Evolutionary conservation across 2,888 invertebrate genomes (phyloP).

Genomic region (Lasioglossum zephyrum): DNA sequence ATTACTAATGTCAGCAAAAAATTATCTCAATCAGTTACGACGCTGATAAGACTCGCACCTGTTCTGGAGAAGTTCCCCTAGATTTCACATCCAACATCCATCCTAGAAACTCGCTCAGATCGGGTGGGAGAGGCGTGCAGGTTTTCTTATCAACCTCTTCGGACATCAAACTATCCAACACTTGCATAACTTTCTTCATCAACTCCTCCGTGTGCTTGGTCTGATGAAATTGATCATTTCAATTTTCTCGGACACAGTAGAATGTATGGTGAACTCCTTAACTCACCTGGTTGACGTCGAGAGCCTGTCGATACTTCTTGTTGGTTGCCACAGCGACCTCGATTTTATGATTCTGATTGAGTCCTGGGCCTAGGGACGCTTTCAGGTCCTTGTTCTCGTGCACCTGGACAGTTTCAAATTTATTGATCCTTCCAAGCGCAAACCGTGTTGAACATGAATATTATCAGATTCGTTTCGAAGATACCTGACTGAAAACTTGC

Average conservation of each 20-base stretch:
- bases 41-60: constrained; percentile 39
- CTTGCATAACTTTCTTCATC: constrained; percentile 72
- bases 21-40: not conserved
- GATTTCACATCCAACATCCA: constrained; percentile 71
- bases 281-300: constrained; percentile 67
- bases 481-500: constrained; percentile 76
- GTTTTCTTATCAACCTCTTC: constrained; percentile 76
- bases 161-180: constrained; percentile 71
- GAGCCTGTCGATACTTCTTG: constrained; percentile 62
- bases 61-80: not conserved
- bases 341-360: constrained; percentile 68
- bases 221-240: constrained; percentile 34
- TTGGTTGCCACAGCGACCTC: constrained; percentile 57
- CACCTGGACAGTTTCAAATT: constrained; percentile 61
- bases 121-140: constrained; percentile 72
- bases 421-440: not conserved
- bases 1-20: not conserved
- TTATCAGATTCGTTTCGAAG: not conserved
- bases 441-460: not conserved
- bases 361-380: constrained; percentile 71
- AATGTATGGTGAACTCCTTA: not conserved
- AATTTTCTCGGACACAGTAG: no score
- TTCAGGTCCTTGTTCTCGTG: constrained; percentile 70
- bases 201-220: constrained; percentile 72
- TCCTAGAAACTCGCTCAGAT: constrained; percentile 73